phyloP scores from a whole-genome alignment of 2,888 invertebrate species.

The Lasioglossum pauxillum region DNA sequence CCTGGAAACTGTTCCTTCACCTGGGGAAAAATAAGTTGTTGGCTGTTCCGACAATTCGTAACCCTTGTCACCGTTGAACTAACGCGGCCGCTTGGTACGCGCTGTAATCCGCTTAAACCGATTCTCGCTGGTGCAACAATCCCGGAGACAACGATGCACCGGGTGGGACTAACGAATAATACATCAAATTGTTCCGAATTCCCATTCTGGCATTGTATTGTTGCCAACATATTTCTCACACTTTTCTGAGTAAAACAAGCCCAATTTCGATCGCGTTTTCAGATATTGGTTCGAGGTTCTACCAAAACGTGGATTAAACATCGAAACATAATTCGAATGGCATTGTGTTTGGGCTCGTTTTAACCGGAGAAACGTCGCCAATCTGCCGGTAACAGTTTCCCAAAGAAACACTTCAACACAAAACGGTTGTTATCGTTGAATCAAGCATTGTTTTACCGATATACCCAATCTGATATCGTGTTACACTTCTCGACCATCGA shows the following conservation, averaged over 20 bases:
- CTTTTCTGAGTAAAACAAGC: neutral
- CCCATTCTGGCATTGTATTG: neutral
- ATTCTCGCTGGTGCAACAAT: conserved; percentile 38
- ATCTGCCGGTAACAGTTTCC: neutral
- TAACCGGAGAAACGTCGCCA: neutral
- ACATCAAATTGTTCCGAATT: neutral
- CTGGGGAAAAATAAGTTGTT: conserved; percentile 19
- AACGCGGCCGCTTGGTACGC: conserved; percentile 29
- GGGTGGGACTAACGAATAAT: neutral
- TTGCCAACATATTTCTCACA: neutral
- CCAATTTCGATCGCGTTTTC: neutral
- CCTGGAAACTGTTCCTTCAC: neutral
- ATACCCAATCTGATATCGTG: neutral
- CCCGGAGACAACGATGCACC: conserved; percentile 12
- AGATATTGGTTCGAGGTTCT: neutral
- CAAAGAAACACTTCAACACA: neutral
- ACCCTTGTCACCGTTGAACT: conserved; percentile 24
- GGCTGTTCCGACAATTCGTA: neutral
- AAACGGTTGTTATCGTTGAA: neutral
- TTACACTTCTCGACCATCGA: neutral
- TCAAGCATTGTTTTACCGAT: neutral
- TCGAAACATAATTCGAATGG: neutral
- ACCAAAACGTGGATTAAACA: neutral
- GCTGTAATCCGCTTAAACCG: conserved; percentile 50
- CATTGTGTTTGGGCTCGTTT: neutral